Percentiles rank a stretch among this genome's conserved stretches.
These are phyloP conservation scores for Micropoecilia bifurca DNA, from an alignment of 2,797 vertebrate species.

Conservation along the genomic window DNA sequence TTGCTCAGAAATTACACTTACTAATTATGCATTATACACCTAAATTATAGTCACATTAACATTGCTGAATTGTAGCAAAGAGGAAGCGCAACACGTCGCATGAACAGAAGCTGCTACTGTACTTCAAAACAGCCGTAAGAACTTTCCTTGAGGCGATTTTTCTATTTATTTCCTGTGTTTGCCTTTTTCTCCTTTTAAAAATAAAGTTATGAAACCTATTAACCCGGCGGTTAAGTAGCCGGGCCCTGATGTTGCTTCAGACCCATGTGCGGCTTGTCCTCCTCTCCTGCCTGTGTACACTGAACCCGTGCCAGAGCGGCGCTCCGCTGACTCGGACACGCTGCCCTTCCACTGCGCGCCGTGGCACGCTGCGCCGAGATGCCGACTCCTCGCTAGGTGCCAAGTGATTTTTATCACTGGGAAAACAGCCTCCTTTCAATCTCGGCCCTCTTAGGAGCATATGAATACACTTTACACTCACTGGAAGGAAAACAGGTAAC, in stretches of 20 bases:
- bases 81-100: background rate
- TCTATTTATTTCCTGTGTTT: slow-evolving; percentile 66
- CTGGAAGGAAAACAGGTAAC: slow-evolving; percentile 82
- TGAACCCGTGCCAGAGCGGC: slow-evolving; percentile 55
- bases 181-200: slow-evolving; percentile 49
- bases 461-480: slow-evolving; percentile 83
- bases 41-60: background rate
- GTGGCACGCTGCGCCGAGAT: slow-evolving; percentile 71
- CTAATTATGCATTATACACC: background rate
- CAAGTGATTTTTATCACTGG: slow-evolving; percentile 90
- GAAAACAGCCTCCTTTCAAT: slow-evolving; percentile 88
- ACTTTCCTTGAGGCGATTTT: slow-evolving; percentile 44
- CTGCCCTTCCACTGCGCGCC: slow-evolving; percentile 43
- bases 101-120: slow-evolving; percentile 35
- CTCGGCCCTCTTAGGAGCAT: slow-evolving; percentile 78
- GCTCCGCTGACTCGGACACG: slow-evolving; percentile 55
- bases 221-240: slow-evolving; percentile 50
- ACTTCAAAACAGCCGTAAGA: slow-evolving; percentile 1
- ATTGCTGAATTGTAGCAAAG: background rate
- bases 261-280: slow-evolving; percentile 52
- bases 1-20: background rate
- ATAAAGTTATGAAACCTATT: slow-evolving; percentile 63
- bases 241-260: slow-evolving; percentile 50
- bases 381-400: slow-evolving; percentile 83
- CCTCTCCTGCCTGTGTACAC: slow-evolving; percentile 58